These are phyloP conservation scores for Alfaro cultratus DNA, from an alignment of 2,797 vertebrate genomes.

Conservation along the genomic window DNA sequence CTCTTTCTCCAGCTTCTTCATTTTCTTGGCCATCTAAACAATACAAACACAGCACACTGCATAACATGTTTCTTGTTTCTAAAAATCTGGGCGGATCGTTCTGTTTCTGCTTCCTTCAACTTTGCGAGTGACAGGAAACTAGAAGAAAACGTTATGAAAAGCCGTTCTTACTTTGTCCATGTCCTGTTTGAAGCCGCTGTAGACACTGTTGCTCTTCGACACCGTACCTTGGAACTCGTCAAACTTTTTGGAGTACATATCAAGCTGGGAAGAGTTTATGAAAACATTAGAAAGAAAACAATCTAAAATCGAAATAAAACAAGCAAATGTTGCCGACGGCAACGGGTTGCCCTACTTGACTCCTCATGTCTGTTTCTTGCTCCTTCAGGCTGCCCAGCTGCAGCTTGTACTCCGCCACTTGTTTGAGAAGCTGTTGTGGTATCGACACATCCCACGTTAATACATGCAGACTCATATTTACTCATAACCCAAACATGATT, in stretches of 20 bases:
- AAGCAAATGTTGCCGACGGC: not conserved
- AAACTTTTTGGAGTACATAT: slow-evolving; percentile 96
- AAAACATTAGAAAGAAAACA: not conserved
- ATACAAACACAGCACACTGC: not conserved
- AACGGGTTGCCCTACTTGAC: slow-evolving; percentile 83
- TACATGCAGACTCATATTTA: not conserved
- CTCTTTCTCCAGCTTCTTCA: slow-evolving; percentile 98
- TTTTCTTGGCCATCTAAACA: slow-evolving; percentile 95
- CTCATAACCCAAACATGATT: not conserved
- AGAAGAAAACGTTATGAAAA: slow-evolving; percentile 25
- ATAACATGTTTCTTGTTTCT: not conserved
- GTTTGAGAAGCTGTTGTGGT: slow-evolving; percentile 88
- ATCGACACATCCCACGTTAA: slow-evolving; percentile 25
- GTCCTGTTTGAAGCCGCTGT: slow-evolving; percentile 95
- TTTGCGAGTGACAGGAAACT: not conserved
- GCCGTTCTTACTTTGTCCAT: slow-evolving; percentile 92
- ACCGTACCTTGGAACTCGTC: slow-evolving; percentile 97
- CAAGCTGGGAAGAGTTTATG: slow-evolving; percentile 81
- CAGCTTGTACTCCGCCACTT: slow-evolving; percentile 89
- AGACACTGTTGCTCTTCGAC: slow-evolving; percentile 95
- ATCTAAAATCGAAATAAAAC: slow-evolving; percentile 4
- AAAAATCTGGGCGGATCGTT: not conserved
- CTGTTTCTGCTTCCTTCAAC: slow-evolving; percentile 10
- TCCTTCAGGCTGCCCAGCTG: slow-evolving; percentile 91
- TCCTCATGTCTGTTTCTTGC: slow-evolving; percentile 89